A percentile compares a stretch with the other conserved stretches of the same genome.
Evolutionary conservation across 1,140 invertebrate species (phyloP).

Genomic region (Drosophila biarmipes): DNA sequence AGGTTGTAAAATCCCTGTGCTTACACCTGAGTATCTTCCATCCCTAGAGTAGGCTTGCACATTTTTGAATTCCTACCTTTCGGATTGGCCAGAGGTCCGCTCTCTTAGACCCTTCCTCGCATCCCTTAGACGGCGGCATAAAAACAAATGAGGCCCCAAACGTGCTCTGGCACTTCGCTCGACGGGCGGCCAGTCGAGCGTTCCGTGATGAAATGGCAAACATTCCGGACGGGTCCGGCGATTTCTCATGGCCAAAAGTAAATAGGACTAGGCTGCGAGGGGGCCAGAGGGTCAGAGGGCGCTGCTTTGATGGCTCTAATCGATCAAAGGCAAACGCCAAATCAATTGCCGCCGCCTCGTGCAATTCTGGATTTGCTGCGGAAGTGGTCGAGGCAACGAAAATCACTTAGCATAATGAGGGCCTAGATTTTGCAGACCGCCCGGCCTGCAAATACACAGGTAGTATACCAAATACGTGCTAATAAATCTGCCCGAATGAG

Average conservation of each 20-base stretch:
- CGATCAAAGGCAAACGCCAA: slow-evolving; percentile 77
- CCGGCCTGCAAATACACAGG: background rate
- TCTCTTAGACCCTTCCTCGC: background rate
- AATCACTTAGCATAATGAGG: slow-evolving; percentile 70
- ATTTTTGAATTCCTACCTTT: slow-evolving; percentile 42
- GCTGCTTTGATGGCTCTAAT: slow-evolving; percentile 71
- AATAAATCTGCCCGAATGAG: slow-evolving; percentile 66
- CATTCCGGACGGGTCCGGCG: slow-evolving; percentile 36
- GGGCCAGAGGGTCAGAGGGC: slow-evolving; percentile 22
- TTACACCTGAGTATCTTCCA: background rate
- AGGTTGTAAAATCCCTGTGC: no score
- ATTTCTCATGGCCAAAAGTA: slow-evolving; percentile 73
- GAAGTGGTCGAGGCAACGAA: slow-evolving; percentile 44
- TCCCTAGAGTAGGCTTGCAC: slow-evolving; percentile 14
- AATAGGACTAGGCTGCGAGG: slow-evolving; percentile 65
- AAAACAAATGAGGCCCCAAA: slow-evolving; percentile 61
- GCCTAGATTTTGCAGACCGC: slow-evolving; percentile 24
- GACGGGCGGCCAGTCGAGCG: slow-evolving; percentile 47
- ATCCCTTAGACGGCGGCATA: slow-evolving; percentile 30
- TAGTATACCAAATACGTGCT: slow-evolving; percentile 30
- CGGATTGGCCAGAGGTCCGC: background rate
- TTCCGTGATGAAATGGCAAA: slow-evolving; percentile 70
- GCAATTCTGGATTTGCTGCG: slow-evolving; percentile 21
- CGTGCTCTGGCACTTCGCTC: slow-evolving; percentile 41
- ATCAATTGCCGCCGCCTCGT: slow-evolving; percentile 67